Percentiles rank a stretch among this genome's conserved stretches.
phyloP scores from a whole-genome alignment of 2,888 invertebrate genomes.

The Amphipyra tragopoginis region DNA sequence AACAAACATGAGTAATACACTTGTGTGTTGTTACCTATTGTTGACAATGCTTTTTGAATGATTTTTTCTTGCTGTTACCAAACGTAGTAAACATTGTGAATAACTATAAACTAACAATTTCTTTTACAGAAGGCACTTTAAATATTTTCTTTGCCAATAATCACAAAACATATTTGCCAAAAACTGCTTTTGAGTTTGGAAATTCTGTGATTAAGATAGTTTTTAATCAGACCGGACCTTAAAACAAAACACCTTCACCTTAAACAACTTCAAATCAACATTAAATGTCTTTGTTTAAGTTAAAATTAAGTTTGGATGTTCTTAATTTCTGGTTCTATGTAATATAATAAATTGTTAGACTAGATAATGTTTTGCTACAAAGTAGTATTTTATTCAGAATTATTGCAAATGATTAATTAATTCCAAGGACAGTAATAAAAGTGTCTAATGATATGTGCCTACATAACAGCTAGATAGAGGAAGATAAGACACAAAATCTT shows the following conservation, averaged over 20 bases:
- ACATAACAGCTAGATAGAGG: slow-evolving; percentile 57
- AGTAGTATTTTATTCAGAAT: slow-evolving; percentile 32
- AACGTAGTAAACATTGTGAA: slow-evolving; percentile 10
- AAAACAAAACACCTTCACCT: too few species aligned
- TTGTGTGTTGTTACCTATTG: slow-evolving; percentile 56
- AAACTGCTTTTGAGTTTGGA: not conserved
- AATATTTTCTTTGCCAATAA: not conserved
- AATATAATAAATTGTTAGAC: not conserved
- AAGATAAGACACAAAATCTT: slow-evolving; percentile 64
- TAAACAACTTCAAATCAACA: too few species aligned
- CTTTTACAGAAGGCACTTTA: not conserved
- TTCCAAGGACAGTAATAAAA: slow-evolving; percentile 61
- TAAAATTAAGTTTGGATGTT: not conserved
- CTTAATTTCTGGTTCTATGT: not conserved
- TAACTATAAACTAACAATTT: not conserved
- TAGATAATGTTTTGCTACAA: slow-evolving; percentile 6
- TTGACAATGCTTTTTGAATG: slow-evolving; percentile 61
- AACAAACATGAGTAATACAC: slow-evolving; percentile 80
- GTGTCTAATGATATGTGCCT: slow-evolving; percentile 57
- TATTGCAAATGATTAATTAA: slow-evolving; percentile 60
- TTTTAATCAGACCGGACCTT: too few species aligned
- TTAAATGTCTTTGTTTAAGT: not conserved
- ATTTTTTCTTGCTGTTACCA: slow-evolving; percentile 36
- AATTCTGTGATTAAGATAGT: not conserved
- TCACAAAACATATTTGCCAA: too few species aligned